phyloP scores from a whole-genome alignment of 2,888 invertebrate genomes.

The Sphinx pinastri region DNA sequence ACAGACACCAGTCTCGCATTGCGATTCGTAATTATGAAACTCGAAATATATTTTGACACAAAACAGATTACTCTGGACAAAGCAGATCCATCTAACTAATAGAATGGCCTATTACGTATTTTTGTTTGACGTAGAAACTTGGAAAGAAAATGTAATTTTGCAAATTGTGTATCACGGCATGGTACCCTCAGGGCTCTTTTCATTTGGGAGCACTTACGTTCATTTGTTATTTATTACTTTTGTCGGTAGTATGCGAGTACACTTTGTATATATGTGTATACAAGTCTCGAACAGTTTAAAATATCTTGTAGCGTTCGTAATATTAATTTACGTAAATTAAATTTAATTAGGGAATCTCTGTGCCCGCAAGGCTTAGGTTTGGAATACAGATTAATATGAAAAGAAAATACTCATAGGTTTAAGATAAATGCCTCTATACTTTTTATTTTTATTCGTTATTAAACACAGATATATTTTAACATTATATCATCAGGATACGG shows the following conservation, averaged over 20 bases:
- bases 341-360: not conserved
- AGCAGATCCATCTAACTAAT: constrained; percentile 49
- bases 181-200: constrained; percentile 50
- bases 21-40: constrained; percentile 19
- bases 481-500: no score
- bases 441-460: no score
- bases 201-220: constrained; percentile 52
- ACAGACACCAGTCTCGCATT: constrained; percentile 5
- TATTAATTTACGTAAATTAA: not conserved
- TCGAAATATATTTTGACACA: constrained; percentile 21
- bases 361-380: no score
- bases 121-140: constrained; percentile 52
- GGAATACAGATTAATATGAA: no score
- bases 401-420: no score
- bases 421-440: no score
- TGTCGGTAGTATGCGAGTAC: constrained; percentile 34
- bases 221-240: constrained; percentile 52
- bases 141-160: constrained; percentile 61
- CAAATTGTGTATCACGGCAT: constrained; percentile 58
- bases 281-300: not conserved
- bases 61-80: constrained; percentile 38
- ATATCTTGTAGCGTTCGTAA: not conserved
- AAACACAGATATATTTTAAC: no score
- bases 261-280: not conserved
- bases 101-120: constrained; percentile 41